Evolutionary conservation across 2,113 vertebrate genomes (phyloP).

Genomic region (Notiomystis cincta): DNA sequence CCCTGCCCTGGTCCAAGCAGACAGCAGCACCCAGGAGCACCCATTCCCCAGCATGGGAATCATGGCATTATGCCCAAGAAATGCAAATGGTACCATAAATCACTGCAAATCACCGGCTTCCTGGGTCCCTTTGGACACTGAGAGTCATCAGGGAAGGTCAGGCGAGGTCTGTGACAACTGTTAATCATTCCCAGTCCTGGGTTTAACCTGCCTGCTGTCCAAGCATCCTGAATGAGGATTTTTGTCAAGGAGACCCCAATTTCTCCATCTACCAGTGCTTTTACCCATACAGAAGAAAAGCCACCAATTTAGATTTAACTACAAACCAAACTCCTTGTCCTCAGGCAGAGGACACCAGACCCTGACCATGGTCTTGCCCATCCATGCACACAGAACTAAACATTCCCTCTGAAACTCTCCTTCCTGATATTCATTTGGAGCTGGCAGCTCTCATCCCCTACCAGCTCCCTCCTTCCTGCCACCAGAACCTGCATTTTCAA

Average conservation of each 20-base stretch:
- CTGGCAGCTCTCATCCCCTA: not conserved
- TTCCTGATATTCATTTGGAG: not conserved
- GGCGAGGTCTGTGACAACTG: not conserved
- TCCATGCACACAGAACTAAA: not conserved
- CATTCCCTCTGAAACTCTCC: not conserved
- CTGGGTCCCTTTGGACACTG: not conserved
- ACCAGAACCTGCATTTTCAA: not conserved
- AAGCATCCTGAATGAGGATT: not conserved
- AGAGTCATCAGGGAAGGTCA: not conserved
- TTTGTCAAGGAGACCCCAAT: not conserved
- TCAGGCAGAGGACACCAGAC: not conserved
- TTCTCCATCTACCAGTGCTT: not conserved
- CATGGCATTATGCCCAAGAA: not conserved
- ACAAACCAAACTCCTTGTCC: not conserved
- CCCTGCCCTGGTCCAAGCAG: not conserved
- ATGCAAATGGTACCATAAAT: not conserved
- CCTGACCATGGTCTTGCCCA: not conserved
- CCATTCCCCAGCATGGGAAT: not conserved
- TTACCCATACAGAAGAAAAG: not conserved
- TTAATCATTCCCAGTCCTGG: not conserved
- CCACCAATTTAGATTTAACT: not conserved
- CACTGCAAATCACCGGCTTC: accelerated
- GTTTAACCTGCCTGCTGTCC: not conserved
- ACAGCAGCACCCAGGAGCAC: not conserved
- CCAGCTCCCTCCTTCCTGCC: not conserved